Conservation (phyloP, 2,113 vertebrate species). For the Phodopus roborovskii region DNA sequence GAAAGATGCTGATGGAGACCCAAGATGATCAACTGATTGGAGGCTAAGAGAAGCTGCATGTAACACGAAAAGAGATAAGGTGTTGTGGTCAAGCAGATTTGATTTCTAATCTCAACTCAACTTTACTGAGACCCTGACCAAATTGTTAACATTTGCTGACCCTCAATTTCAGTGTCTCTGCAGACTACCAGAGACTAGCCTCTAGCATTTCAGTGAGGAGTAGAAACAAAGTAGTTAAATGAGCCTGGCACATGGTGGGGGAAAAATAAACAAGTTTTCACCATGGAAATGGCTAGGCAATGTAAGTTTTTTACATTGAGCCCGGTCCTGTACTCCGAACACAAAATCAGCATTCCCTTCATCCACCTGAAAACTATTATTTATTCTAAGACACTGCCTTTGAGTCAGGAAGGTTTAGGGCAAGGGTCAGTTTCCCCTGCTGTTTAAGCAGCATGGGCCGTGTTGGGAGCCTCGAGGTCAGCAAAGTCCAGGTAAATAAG, state of each 20-base stretch:
- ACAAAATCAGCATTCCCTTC: constrained; percentile 16
- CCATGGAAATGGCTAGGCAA: constrained; percentile 11
- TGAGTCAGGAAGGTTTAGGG: constrained; percentile 3
- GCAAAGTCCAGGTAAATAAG: background rate
- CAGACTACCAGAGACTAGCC: background rate
- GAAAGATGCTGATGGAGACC: background rate
- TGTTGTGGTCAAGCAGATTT: background rate
- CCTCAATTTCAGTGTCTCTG: background rate
- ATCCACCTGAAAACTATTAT: background rate
- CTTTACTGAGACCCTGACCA: background rate
- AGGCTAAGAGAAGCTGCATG: background rate
- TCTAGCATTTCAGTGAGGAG: background rate
- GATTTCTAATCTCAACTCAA: constrained; percentile 36
- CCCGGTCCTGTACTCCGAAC: background rate
- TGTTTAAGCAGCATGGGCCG: background rate
- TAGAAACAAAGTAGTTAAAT: constrained; percentile 10
- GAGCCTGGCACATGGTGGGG: background rate
- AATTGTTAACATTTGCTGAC: constrained; percentile 12
- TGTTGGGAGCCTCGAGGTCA: background rate
- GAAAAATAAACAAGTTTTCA: constrained; percentile 24
- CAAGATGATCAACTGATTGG: background rate
- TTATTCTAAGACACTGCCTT: constrained; percentile 23
- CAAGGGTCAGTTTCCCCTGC: constrained; percentile 9
- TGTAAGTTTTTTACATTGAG: constrained; percentile 19
- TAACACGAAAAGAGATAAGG: background rate